Evolutionary conservation across 1,140 invertebrate species (phyloP).

Genomic region (Drosophila bocqueti): DNA sequence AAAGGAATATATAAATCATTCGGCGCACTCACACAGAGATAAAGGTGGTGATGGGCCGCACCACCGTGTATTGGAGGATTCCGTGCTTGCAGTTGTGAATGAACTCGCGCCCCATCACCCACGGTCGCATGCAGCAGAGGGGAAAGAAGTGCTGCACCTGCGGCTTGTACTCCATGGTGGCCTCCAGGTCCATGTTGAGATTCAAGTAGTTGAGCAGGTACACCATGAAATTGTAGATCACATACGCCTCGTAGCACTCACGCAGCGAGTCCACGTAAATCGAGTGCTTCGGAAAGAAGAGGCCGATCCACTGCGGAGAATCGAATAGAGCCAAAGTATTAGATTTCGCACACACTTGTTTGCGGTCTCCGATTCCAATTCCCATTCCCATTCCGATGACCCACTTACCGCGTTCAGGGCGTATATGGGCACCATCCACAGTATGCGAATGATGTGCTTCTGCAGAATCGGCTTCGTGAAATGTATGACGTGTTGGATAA

Average conservation of each 20-base stretch:
- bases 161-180: slow-evolving; percentile 92
- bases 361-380: slow-evolving; percentile 27
- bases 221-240: slow-evolving; percentile 99
- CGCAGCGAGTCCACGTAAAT: slow-evolving; percentile 96
- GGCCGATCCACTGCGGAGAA: slow-evolving; percentile 91
- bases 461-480: slow-evolving; percentile 97
- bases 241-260: slow-evolving; percentile 98
- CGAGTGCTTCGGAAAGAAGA: slow-evolving; percentile 92
- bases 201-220: slow-evolving; percentile 96
- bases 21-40: slow-evolving; percentile 93
- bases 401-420: slow-evolving; percentile 95
- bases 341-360: slow-evolving; percentile 35
- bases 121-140: slow-evolving; percentile 92
- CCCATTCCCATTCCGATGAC: slow-evolving; percentile 30
- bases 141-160: slow-evolving; percentile 95
- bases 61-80: slow-evolving; percentile 96
- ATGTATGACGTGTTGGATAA: slow-evolving; percentile 96
- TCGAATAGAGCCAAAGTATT: slow-evolving; percentile 28
- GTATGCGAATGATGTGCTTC: slow-evolving; percentile 97
- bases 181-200: slow-evolving; percentile 92
- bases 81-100: slow-evolving; percentile 98
- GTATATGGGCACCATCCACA: slow-evolving; percentile 99
- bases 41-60: slow-evolving; percentile 94
- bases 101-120: slow-evolving; percentile 96
- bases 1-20: neutral